Percentiles rank a stretch among this genome's conserved stretches.
Conservation (phyloP, 1,140 invertebrate genomes). For the Drosophila auraria region DNA sequence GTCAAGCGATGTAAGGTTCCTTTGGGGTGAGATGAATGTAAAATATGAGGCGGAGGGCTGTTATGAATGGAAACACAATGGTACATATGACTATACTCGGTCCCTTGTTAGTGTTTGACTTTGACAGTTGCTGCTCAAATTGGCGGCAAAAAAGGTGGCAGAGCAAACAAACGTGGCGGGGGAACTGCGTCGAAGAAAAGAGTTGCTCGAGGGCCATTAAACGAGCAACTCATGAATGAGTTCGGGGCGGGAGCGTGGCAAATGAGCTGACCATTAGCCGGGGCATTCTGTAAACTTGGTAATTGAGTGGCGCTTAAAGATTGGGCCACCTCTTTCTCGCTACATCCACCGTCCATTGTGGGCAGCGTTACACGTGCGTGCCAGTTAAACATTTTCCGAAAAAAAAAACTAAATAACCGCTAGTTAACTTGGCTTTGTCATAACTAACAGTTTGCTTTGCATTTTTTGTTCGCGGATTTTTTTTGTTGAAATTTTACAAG, state of each 20-base stretch:
- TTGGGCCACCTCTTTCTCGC: slow-evolving; percentile 30
- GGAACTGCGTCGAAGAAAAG: slow-evolving; percentile 15
- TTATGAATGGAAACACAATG: slow-evolving; percentile 26
- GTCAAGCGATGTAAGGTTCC: slow-evolving; percentile 23
- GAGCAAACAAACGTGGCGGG: not conserved
- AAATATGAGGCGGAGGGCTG: slow-evolving; percentile 19
- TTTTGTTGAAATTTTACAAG: slow-evolving; percentile 56
- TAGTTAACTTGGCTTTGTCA: slow-evolving; percentile 65
- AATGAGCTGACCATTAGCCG: slow-evolving; percentile 63
- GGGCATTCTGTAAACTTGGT: slow-evolving; percentile 52
- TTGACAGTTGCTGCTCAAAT: slow-evolving; percentile 60
- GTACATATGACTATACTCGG: slow-evolving; percentile 8
- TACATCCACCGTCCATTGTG: slow-evolving; percentile 31
- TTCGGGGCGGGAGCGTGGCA: slow-evolving; percentile 18
- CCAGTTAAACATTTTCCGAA: slow-evolving; percentile 35
- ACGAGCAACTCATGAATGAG: slow-evolving; percentile 24
- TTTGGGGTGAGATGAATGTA: slow-evolving; percentile 6
- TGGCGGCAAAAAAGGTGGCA: slow-evolving; percentile 43
- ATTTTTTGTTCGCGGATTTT: slow-evolving; percentile 27
- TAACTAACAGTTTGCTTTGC: slow-evolving; percentile 62
- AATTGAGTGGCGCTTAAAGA: slow-evolving; percentile 44
- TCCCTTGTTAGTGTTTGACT: slow-evolving; percentile 70
- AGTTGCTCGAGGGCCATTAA: slow-evolving; percentile 46
- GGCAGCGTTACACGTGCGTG: slow-evolving; percentile 65
- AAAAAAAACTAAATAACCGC: slow-evolving; percentile 43